Conservation (phyloP, 2,113 vertebrate genomes). For the Bubo blakistoni region DNA sequence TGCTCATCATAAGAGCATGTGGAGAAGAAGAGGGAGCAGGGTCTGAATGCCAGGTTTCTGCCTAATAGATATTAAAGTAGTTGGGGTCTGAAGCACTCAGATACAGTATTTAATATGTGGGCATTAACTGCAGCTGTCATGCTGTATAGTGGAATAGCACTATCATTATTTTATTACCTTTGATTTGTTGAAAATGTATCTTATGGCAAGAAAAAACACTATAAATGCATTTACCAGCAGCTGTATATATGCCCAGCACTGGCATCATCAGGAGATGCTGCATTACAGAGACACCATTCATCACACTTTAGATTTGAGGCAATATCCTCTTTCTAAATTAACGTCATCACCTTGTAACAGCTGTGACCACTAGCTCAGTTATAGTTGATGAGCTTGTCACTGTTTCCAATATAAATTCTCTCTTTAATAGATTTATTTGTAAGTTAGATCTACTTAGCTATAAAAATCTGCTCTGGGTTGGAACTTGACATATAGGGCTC, state of each 20-base stretch:
- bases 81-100: neutral
- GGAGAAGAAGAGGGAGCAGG: neutral
- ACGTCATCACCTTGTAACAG: conserved; percentile 34
- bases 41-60: neutral
- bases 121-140: conserved; percentile 37
- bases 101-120: neutral
- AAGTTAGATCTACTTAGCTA: conserved; percentile 3
- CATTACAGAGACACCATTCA: conserved; percentile 13
- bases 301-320: conserved; percentile 33
- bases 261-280: neutral
- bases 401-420: conserved; percentile 29
- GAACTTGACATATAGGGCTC: neutral
- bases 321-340: conserved; percentile 48
- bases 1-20: neutral
- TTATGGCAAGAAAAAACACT: neutral
- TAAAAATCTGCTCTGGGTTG: conserved; percentile 16
- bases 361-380: conserved; percentile 8
- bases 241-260: neutral
- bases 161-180: conserved; percentile 40
- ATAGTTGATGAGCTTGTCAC: neutral
- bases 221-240: conserved; percentile 2
- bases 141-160: neutral
- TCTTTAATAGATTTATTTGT: conserved; percentile 21
- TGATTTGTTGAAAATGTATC: conserved; percentile 31
- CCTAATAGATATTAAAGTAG: neutral